These are phyloP conservation scores for Aurelia sp. DNA, from an alignment of 30 jellyfish, hydroid and myxozoan species.

Conservation along the genomic window DNA sequence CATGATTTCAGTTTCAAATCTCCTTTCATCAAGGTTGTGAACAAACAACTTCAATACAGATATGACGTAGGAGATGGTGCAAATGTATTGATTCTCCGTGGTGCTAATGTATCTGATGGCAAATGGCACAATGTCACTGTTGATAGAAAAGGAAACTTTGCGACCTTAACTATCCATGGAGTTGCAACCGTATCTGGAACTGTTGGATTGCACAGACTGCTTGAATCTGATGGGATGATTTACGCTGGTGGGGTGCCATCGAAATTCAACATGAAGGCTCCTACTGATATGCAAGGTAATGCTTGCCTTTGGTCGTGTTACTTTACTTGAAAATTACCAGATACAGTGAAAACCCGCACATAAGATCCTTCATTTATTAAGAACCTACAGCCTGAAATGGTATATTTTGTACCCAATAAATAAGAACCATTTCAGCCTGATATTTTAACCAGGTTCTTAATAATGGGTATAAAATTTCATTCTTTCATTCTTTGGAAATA, in stretches of 20 bases:
- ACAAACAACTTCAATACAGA: constrained; percentile 76
- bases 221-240: constrained; percentile 84
- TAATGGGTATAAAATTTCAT: no score
- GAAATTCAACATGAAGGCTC: constrained; percentile 33
- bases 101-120: constrained; percentile 80
- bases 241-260: constrained; percentile 94
- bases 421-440: no score
- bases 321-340: no score
- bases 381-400: no score
- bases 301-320: background rate
- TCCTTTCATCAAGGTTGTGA: constrained; percentile 51
- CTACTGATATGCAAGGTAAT: constrained; percentile 87
- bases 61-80: constrained; percentile 97
- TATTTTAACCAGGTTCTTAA: no score
- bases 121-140: constrained; percentile 91
- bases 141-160: constrained; percentile 78
- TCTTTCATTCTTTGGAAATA: no score
- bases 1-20: no score
- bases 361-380: no score
- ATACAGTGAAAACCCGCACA: no score
- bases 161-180: constrained; percentile 78
- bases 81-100: constrained; percentile 60
- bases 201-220: constrained; percentile 85
- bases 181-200: constrained; percentile 83
- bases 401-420: no score